Percentiles rank a stretch among this genome's conserved stretches.
phyloP scores from a whole-genome alignment of 2,113 vertebrate genomes.

The Poicephalus meyeri region DNA sequence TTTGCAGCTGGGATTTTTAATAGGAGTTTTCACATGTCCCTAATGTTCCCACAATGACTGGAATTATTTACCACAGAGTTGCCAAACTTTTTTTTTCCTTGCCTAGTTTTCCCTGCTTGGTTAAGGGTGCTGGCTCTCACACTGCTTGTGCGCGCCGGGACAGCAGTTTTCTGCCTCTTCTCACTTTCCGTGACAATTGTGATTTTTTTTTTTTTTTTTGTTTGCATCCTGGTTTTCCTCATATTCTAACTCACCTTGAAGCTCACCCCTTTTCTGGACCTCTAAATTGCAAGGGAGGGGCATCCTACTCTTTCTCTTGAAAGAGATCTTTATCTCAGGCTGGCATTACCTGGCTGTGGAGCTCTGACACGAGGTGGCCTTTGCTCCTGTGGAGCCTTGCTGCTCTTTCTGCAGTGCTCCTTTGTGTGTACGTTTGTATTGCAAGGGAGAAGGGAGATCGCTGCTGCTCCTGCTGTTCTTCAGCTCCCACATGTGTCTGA shows the following conservation, averaged over 20 bases:
- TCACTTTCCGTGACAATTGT: neutral
- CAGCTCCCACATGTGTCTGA: neutral
- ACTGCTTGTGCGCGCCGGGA: neutral
- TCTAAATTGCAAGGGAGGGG: neutral
- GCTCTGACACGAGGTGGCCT: neutral
- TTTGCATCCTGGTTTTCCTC: neutral
- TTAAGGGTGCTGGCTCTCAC: neutral
- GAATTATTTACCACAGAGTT: neutral
- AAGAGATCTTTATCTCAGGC: neutral
- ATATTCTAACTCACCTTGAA: neutral
- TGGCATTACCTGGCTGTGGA: neutral
- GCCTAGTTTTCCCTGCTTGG: neutral
- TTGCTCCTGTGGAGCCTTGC: rapidly evolving
- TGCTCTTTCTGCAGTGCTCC: neutral
- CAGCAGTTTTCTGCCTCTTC: neutral
- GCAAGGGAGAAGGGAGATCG: neutral
- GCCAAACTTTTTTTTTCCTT: neutral
- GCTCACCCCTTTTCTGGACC: neutral
- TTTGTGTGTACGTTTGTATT: neutral
- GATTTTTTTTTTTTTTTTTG: neutral
- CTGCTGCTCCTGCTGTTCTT: neutral
- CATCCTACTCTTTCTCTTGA: neutral
- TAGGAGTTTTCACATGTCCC: neutral
- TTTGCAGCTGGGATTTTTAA: neutral
- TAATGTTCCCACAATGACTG: neutral